Evolutionary conservation across 2,888 invertebrate genomes (phyloP).

Genomic region (Stenodema calcarata): DNA sequence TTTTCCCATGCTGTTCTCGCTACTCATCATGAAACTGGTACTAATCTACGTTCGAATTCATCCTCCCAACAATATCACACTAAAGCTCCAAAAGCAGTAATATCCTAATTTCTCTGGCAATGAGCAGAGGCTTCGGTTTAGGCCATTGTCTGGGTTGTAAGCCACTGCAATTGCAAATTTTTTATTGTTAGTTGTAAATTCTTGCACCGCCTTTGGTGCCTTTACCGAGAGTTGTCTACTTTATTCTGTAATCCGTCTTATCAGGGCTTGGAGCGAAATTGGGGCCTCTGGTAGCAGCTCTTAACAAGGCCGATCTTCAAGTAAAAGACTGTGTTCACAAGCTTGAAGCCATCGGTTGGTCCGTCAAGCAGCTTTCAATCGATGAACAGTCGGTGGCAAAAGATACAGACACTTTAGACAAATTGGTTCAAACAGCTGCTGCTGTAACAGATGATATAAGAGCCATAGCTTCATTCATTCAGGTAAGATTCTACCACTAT

Average conservation of each 20-base stretch:
- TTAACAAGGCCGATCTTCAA: slow-evolving; percentile 80
- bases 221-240: background rate
- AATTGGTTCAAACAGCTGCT: slow-evolving; percentile 84
- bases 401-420: slow-evolving; percentile 77
- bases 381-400: slow-evolving; percentile 41
- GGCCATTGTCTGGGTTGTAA: no score
- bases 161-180: no score
- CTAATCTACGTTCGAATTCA: background rate
- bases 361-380: slow-evolving; percentile 68
- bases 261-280: slow-evolving; percentile 68
- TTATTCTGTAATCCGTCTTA: background rate
- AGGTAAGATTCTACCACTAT: slow-evolving; percentile 56
- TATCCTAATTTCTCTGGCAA: no score
- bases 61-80: no score
- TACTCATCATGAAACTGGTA: slow-evolving; percentile 51
- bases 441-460: slow-evolving; percentile 88
- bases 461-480: slow-evolving; percentile 88
- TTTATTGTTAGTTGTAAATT: no score
- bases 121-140: no score
- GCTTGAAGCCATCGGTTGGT: slow-evolving; percentile 81
- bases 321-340: slow-evolving; percentile 79
- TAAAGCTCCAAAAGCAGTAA: no score
- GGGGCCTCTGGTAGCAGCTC: slow-evolving; percentile 77
- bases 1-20: slow-evolving; percentile 50
- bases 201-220: no score